Percentiles rank a stretch among this genome's conserved stretches.
Evolutionary conservation across 2,113 vertebrate genomes (phyloP).

Genomic region (Jacana jacana): DNA sequence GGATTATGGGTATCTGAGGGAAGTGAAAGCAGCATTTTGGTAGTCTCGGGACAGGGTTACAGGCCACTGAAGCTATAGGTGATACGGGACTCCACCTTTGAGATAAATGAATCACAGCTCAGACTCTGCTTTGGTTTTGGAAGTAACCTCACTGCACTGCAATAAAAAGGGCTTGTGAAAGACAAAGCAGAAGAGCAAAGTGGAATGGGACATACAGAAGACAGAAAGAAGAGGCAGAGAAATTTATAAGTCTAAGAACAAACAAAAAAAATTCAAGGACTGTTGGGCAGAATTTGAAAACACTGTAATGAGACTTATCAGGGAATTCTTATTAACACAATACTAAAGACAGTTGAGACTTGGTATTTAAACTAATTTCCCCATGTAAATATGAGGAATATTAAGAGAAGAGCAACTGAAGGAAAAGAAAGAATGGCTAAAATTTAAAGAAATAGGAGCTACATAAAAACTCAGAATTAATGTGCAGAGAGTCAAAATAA

Average conservation of each 20-base stretch:
- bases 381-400: neutral
- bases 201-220: neutral
- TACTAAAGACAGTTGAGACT: neutral
- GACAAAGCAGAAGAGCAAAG: neutral
- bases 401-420: neutral
- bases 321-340: neutral
- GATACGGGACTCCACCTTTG: neutral
- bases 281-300: neutral
- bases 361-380: neutral
- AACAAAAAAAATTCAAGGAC: neutral
- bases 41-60: neutral
- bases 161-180: neutral
- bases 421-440: neutral
- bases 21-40: neutral
- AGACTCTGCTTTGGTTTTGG: neutral
- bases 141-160: neutral
- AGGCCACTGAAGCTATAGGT: neutral
- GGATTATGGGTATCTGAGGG: neutral
- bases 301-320: neutral
- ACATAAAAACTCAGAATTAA: neutral
- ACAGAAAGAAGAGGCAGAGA: neutral
- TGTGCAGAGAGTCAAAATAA: accelerated
- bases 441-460: neutral
- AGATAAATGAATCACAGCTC: neutral
- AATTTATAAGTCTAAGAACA: neutral